A percentile compares a stretch with the other conserved stretches of the same genome.
These are phyloP conservation scores for Eospalax fontanierii DNA, from an alignment of 2,797 vertebrate genomes.

Conservation along the genomic window DNA sequence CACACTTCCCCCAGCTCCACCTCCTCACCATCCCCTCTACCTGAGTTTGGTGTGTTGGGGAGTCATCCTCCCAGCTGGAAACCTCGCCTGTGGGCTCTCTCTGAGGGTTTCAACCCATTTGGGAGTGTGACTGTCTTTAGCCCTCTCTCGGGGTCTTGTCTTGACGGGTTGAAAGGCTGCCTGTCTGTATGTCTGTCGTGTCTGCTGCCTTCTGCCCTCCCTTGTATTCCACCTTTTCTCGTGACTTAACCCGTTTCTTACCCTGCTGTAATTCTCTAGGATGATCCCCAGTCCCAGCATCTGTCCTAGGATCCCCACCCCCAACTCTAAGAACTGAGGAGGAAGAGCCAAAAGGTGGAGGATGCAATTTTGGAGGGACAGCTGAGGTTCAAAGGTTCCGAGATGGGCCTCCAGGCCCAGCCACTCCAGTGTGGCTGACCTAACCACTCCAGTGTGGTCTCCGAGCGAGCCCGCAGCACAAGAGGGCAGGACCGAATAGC, in stretches of 20 bases:
- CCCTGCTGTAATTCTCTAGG: neutral
- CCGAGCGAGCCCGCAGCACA: constrained; percentile 38
- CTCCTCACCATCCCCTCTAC: neutral
- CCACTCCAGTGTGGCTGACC: neutral
- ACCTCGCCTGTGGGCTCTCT: neutral
- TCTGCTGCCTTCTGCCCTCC: neutral
- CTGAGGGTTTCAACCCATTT: neutral
- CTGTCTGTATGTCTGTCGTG: neutral
- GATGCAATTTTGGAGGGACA: constrained; percentile 19
- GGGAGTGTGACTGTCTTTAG: neutral
- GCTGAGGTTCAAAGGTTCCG: constrained; percentile 77
- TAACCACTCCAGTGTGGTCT: constrained; percentile 56
- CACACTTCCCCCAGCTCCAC: neutral
- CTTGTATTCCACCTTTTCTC: neutral
- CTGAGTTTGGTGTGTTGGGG: neutral
- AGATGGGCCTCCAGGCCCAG: constrained; percentile 44
- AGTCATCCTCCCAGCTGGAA: neutral
- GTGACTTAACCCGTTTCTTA: neutral
- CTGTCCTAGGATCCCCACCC: neutral
- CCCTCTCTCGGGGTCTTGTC: constrained; percentile 18
- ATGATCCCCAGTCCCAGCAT: neutral
- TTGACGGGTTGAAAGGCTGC: neutral
- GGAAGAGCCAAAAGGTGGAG: constrained; percentile 73
- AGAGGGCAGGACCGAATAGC: constrained; percentile 78
- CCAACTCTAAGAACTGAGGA: constrained; percentile 61